Evolutionary conservation across 2,888 invertebrate genomes (phyloP), one percentile per base, ranked within the genome.

Genomic region (Hydropsyche betteni): DNA sequence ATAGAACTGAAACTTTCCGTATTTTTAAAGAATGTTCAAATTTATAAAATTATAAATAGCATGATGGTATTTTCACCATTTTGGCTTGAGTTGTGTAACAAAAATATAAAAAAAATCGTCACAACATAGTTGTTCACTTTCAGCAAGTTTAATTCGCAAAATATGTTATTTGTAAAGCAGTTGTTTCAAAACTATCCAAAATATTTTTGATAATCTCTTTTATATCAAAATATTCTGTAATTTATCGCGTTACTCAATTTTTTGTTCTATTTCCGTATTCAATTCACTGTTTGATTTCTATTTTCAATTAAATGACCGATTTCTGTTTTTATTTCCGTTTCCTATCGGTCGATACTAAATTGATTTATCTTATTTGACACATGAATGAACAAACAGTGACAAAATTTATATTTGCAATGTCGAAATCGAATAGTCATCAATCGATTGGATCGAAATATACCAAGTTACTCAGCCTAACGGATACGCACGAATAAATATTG

Each of bases 181-280:
- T 12, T 69, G 53, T 12, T 53, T 69, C 34, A 34, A 69, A 69
- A 69, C 69, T 36, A 24, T 53, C 38, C 34, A 14, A 50, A 69
- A 69, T 50, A 69, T 33, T 69, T 64, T 64, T 51, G 0, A 69
- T 69, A 55, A 55, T 55, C 16, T 55, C 12, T n/a, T 44, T 44
- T 44, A 44, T 44, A 44, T 2, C 44, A 44, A 44, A 44, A 44
- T 44, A 4, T 6, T 44, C 6, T 44, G 3, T 8, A 44, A 44
- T 44, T 44, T 44, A 44, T 8, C 6, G 3, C 2, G 24, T 24
- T 24, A 24, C 24, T 24, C 24, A 44, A 8, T 44, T 44, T 10
- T 8, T 44, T 10, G 5, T 24, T 34, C 33, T 0, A 68, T 68
- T 68, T n/a, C 33, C 10, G 8, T 58, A 2, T 58, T 33, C 10